Evolutionary conservation across 2,797 vertebrate genomes (phyloP), one percentile per base, ranked within the genome.

Genomic region (Heliangelus exortis): DNA sequence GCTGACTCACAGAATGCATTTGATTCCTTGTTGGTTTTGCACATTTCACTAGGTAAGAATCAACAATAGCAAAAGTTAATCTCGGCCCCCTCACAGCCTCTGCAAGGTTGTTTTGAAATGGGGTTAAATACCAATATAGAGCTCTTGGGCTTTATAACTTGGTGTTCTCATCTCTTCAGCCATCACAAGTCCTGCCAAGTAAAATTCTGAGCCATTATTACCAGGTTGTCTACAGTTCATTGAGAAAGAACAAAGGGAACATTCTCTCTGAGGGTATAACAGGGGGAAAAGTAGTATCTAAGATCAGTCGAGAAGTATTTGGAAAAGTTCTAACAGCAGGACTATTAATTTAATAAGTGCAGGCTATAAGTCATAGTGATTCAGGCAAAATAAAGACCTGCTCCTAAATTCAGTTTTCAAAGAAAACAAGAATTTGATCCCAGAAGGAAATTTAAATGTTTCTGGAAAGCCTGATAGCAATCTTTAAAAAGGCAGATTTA

Each of bases 171-270:
- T 94, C 89, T 94, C 76, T 57, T 96, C 76, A 90, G 69, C 89
- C 84, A 66, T 92, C 94, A 85, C 89, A 57, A 69, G 69, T 66
- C 76, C 76, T 86, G 89, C 86, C 93, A 94, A 95, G 89, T 63
- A 92, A 92, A 93, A 92, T 85, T 84, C 73, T 72, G n/a, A 95
- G 76, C 84, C 55, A 84, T 94, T 96, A 41, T 78, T 54, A 61
- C 91, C 87, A 96, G 93, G 92, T 91, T 94, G 67, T 94, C 66
- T 95, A 62, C 89, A 92, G 94, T 94, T 96, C 95, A 84, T 76
- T 94, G 92, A 96, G 89, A 93, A 94, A 91, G 92, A 96, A 96
- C 96, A 96, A 96, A 96, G 89, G 59, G 41, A 93, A 94, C 91
- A 90, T 96, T 97, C 92, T 97, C 74, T 87, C 82, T 79, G 73